Evolutionary conservation across 2,113 vertebrate species (phyloP), one percentile per base, ranked within the genome.

Genomic region (Rhadina sibilatrix): DNA sequence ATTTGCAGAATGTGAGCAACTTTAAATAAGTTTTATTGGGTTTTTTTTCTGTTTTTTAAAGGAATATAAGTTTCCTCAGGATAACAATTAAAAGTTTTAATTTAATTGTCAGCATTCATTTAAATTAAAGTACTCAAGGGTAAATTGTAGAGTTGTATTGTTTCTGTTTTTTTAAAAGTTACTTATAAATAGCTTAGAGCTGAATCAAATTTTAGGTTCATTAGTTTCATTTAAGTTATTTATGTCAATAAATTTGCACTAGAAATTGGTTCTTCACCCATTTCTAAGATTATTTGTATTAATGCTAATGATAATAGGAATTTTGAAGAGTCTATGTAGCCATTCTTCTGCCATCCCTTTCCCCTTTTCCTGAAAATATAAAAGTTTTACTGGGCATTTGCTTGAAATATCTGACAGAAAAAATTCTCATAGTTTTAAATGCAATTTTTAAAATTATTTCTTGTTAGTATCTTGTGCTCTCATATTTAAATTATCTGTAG

Each of bases 211-310:
- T 90, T 94, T 61, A 74, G 25, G 54, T 88, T 89, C 61, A 75
- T 94, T 95, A 90, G 31, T 33, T 21, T 72, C 42, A 93, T 95
- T 96, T 90, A 88, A 87, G 72, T 65, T 83, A 86, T 83, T 93
- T 75, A 71, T 92, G 78, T n/a, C 49, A 93, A 83, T 89, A 93
- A 86, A 64, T 80, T 94, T 95, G 25, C n/a, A 57, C 5, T 54
- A 47, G 23, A 91, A 93, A 44, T 50, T 47, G 16, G 44, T 95
- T 88, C 56, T 38, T 72, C 86, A 63, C 13, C 9, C 42, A 22
- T 93, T 93, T 89, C 40, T 56, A 46, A 57, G 49, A 61, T 80
- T 42, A 35, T 92, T 95, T 10, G 9, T 83, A 19, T 72, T 77
- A 85, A 74, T 88, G 37, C 11, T 44, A 65, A 2, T 38, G 19